Evolutionary conservation across 2,113 vertebrate genomes (phyloP), one percentile per base, ranked within the genome.

Genomic region (Prietella phreatophila): DNA sequence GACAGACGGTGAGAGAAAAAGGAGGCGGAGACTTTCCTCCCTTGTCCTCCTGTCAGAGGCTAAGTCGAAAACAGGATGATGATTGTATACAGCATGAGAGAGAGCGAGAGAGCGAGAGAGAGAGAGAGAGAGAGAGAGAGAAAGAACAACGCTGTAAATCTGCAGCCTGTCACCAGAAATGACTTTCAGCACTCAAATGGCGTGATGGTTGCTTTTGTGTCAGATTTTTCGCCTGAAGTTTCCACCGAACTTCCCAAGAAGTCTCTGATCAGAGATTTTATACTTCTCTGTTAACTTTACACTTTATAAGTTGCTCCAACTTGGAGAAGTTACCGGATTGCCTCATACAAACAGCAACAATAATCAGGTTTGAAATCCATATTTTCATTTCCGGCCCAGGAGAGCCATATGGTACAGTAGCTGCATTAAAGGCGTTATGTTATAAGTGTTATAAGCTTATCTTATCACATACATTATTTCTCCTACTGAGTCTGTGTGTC

Each of bases 11-110:
- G 60, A 82, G 42, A 79, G 80, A 82, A 63, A 60, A 36, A 83
- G 81, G 27, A 55, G 76, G 76, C 50, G 50, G 79, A 85, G 87
- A 73, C 84, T 71, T 89, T 85, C 86, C 86, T 82, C 82, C 30
- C 86, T 85, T 87, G 89, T 87, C 89, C 76, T 87, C 75, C 76
- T 89, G 89, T 87, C 89, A 89, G 73, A 82, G 86, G 89, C 76
- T 55, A 78, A 30, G 76, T 75, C 36, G 39, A 89, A 76, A 87
- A 81, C 47, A 56, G 63, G 76, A 22, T 11, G 60, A 86, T 81
- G 88, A 84, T 78, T 84, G 85, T 53, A 58, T 36, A 61, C 76
- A 79, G 82, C 20, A 10, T 3, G 10, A 58, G 19, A 36, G 19
- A 67, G n/a, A 33, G 55, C 8, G 79, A 20, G 61, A n/a, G 36